Conservation (phyloP, 2,797 vertebrate genomes). For the Streptopelia turtur region DNA sequence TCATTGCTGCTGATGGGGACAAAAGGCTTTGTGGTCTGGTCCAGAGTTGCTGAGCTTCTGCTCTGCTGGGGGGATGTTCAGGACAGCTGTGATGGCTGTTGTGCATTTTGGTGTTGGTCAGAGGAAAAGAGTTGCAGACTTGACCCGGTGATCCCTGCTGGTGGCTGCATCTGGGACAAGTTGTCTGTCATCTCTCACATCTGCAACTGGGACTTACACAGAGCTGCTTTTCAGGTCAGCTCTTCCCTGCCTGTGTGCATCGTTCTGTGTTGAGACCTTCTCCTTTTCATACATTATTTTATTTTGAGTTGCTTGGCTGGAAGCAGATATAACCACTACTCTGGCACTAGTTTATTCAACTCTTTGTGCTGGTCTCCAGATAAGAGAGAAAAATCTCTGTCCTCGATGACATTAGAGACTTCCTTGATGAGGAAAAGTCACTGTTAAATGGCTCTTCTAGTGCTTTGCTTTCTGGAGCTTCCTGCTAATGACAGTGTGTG, state of each 20-base stretch:
- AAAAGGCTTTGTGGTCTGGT: not conserved
- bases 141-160: not conserved
- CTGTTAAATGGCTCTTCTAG: not conserved
- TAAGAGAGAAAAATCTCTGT: not conserved
- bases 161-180: not conserved
- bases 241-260: not conserved
- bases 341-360: not conserved
- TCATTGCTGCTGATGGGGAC: not conserved
- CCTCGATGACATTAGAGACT: not conserved
- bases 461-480: not conserved
- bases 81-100: accelerated
- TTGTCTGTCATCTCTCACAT: accelerated
- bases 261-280: not conserved
- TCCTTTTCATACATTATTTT: not conserved
- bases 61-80: not conserved
- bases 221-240: not conserved
- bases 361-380: not conserved
- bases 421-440: not conserved
- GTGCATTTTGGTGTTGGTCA: not conserved
- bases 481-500: not conserved
- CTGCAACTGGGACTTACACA: accelerated
- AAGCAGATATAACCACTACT: not conserved
- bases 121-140: not conserved
- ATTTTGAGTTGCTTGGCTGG: not conserved
- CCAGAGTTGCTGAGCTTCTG: not conserved